Percentiles rank a stretch among this genome's conserved stretches.
These are phyloP conservation scores for Campopleginae sp. DNA, from an alignment of 2,888 invertebrate species.

Conservation along the genomic window DNA sequence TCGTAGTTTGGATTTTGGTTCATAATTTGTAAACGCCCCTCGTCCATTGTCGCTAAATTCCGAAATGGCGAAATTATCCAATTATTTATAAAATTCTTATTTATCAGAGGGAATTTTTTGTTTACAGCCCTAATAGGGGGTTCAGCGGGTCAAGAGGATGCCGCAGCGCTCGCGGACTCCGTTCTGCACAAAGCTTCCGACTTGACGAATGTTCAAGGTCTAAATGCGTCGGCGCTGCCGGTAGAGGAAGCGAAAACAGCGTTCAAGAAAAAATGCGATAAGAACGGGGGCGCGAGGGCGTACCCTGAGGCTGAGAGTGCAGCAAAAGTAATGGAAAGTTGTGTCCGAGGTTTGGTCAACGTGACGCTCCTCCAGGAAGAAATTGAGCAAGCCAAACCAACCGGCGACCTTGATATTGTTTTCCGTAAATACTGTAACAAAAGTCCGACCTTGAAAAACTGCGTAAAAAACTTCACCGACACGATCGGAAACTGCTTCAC, in stretches of 20 bases:
- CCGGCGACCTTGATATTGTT: slow-evolving; percentile 89
- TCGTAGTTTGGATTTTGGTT: neutral
- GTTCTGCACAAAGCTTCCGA: slow-evolving; percentile 67
- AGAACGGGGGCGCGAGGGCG: slow-evolving; percentile 87
- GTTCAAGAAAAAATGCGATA: slow-evolving; percentile 88
- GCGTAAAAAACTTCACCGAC: slow-evolving; percentile 86
- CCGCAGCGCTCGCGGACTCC: slow-evolving; percentile 68
- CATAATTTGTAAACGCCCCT: neutral
- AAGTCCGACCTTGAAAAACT: slow-evolving; percentile 86
- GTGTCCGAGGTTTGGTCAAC: slow-evolving; percentile 87
- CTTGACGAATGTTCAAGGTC: slow-evolving; percentile 69
- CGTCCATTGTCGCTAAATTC: neutral
- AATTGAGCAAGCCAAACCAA: slow-evolving; percentile 89
- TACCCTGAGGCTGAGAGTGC: slow-evolving; percentile 86
- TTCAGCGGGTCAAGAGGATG: slow-evolving; percentile 61
- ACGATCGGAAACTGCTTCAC: slow-evolving; percentile 88
- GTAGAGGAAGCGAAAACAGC: slow-evolving; percentile 85
- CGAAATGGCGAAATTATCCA: neutral
- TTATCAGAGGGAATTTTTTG: neutral
- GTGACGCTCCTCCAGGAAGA: slow-evolving; percentile 87
- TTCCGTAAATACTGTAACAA: slow-evolving; percentile 91
- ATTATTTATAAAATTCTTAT: neutral
- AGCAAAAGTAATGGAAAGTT: slow-evolving; percentile 84
- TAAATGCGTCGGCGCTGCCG: slow-evolving; percentile 76
- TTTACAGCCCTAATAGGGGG: slow-evolving; percentile 57